Evolutionary conservation across 2,888 invertebrate genomes (phyloP).

Genomic region (Panzeria rudis): DNA sequence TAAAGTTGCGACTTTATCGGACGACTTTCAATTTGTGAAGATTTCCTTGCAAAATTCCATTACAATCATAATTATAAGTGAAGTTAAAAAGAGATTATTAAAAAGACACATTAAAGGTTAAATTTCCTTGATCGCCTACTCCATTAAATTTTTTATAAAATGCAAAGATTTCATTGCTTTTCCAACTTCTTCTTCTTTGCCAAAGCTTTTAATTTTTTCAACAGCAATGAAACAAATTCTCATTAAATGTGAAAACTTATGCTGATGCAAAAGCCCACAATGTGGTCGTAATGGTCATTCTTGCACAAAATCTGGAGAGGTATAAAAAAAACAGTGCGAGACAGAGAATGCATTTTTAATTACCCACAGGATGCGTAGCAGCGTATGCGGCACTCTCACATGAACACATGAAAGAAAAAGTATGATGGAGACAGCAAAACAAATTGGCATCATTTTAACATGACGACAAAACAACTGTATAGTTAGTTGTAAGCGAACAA

Average conservation of each 20-base stretch:
- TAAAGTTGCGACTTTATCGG: too few species aligned
- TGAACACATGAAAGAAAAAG: neutral
- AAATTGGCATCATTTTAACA: conserved; percentile 69
- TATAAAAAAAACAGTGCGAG: conserved; percentile 45
- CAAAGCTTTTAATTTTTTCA: conserved; percentile 16
- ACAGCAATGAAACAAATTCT: neutral
- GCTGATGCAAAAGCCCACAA: conserved; percentile 56
- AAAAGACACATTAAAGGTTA: conserved; percentile 9
- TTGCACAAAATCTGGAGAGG: conserved; percentile 7
- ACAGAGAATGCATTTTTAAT: conserved; percentile 74
- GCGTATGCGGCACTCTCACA: conserved; percentile 16
- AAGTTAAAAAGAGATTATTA: neutral
- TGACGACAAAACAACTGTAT: conserved; percentile 58
- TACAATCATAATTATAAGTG: too few species aligned
- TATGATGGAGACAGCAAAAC: conserved; percentile 56
- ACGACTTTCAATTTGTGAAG: too few species aligned
- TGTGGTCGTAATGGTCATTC: conserved; percentile 46
- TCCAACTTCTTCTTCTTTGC: neutral
- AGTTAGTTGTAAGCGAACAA: neutral
- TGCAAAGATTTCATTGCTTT: neutral
- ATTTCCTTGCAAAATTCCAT: too few species aligned
- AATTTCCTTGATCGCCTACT: conserved; percentile 56
- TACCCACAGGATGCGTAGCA: conserved; percentile 75
- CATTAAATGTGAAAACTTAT: conserved; percentile 56
- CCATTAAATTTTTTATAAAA: conserved; percentile 1